Evolutionary conservation across 2,113 vertebrate genomes (phyloP), one percentile per base, ranked within the genome.

Genomic region (Hyperopisus bebe): DNA sequence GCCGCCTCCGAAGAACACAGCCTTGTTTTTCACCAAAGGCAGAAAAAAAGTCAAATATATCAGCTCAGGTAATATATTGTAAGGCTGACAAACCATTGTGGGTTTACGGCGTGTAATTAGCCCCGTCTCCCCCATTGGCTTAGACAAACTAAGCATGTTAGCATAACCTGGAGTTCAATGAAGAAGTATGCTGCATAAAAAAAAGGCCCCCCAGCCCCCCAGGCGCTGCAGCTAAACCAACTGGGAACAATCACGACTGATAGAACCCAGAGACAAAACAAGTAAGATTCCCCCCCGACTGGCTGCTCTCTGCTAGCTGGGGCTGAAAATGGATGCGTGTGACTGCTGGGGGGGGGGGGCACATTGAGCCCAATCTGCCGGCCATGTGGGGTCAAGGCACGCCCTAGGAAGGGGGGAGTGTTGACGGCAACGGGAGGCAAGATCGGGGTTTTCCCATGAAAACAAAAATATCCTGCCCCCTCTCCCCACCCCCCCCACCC

Each of bases 91-190:
- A 92, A 90, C 80, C 89, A 89, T 87, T 91, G 90, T 15, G 86
- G 74, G 88, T 93, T 90, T 92, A 89, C 89, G 91, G 84, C 89
- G 48, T 92, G 88, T 92, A 93, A 94, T 93, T 92, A 90, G 88
- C 51, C 89, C 84, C 90, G 58, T 90, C 92, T 91, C 91, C 88
- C 90, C 58, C 66, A 89, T 91, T 90, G 93, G 90, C 90, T 92
- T 89, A 91, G 88, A 90, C 91, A 91, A 92, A 92, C 90, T 90
- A 82, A 91, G 55, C 92, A 91, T 93, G 90, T 88, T 93, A 91
- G 84, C 87, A 91, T 90, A 90, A 93, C 91, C 89, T 91, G 85
- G 90, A 89, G 89, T 83, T 90, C 55, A 86, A 77, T 4, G 62
- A 86, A 89, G 48, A 82, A 89, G 89, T 85, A 91, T 21, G 47